phyloP scores from a whole-genome alignment of 2,888 invertebrate species.

The Tribolium freemani region DNA sequence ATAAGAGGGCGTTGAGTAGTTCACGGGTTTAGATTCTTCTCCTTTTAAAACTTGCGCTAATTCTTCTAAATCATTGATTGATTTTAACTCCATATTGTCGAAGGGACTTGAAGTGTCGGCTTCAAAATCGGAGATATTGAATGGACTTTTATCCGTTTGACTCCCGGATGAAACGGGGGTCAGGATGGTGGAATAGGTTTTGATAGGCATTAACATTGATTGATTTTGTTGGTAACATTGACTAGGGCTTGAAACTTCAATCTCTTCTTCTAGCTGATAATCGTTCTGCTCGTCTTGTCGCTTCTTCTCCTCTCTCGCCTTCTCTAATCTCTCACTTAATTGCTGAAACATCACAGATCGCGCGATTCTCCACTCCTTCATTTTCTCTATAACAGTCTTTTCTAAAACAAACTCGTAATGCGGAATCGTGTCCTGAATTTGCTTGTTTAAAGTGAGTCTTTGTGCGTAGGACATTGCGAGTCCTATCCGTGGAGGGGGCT shows the following conservation, averaged over 20 bases:
- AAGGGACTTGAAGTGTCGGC: constrained; percentile 93
- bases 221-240: constrained; percentile 47
- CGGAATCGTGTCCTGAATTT: constrained; percentile 72
- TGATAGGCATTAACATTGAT: constrained; percentile 59
- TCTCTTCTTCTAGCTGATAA: constrained; percentile 46
- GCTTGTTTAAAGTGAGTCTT: constrained; percentile 70
- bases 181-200: constrained; percentile 65
- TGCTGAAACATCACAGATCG: constrained; percentile 76
- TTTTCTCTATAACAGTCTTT: constrained; percentile 78
- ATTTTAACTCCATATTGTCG: constrained; percentile 92
- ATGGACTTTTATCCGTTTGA: constrained; percentile 59
- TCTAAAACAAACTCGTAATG: constrained; percentile 83
- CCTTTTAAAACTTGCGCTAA: constrained; percentile 82
- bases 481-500: constrained; percentile 81
- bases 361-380: constrained; percentile 79
- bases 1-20: constrained; percentile 16
- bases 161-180: constrained; percentile 65
- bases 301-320: constrained; percentile 61
- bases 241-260: constrained; percentile 44
- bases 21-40: constrained; percentile 22
- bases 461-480: constrained; percentile 73
- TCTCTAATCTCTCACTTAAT: constrained; percentile 69
- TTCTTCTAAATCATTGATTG: constrained; percentile 93
- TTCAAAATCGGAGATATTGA: constrained; percentile 86
- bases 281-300: constrained; percentile 49